Evolutionary conservation across 2,888 invertebrate genomes (phyloP), one percentile per base, ranked within the genome.

Genomic region (Acrocera orbiculus): DNA sequence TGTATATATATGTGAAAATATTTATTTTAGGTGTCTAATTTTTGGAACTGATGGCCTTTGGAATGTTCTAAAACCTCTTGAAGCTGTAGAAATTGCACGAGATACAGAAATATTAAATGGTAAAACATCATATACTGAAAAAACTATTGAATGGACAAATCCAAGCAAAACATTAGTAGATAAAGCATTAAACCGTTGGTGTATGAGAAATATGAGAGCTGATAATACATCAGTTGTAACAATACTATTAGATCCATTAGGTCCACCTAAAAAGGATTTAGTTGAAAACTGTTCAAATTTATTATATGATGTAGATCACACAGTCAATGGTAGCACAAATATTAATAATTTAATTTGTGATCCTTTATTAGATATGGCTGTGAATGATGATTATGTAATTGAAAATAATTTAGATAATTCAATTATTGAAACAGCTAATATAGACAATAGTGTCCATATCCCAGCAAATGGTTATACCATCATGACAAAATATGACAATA

Each of bases 21-120:
- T 13, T 30, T 24, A 25, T 30, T 56, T 16, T 51, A 70, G 82
- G 46, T 96, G 93, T 64, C 65, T 96, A 26, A 81, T 96, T 44
- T 80, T 96, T 49, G 95, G 92, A 34, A 92, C 93, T 0, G 96
- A 98, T 59, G 96, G 96, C 0, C 63, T 96, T 22, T 96, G 90
- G 82, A 96, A 98, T 61, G 90, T 96, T 73, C 63, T 96, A 41
- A 74, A 76, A 2, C 71, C 90, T 0, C 73, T 78, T 45, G 75
- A 76, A 42, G 83, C 92, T 1, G 86, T 92, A 5, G 71, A 75
- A 35, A 69, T 85, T 40, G 89, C 92, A 3, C 79, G 80, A 46
- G 73, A 76, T 27, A 80, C 82, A 1, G 87, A 86, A 55, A 64
- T 67, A 22, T 76, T 80, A 46, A 86, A 86, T 51, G 82, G 83